phyloP scores from a whole-genome alignment of 2,888 invertebrate species.

The Ptilodon capucinus region DNA sequence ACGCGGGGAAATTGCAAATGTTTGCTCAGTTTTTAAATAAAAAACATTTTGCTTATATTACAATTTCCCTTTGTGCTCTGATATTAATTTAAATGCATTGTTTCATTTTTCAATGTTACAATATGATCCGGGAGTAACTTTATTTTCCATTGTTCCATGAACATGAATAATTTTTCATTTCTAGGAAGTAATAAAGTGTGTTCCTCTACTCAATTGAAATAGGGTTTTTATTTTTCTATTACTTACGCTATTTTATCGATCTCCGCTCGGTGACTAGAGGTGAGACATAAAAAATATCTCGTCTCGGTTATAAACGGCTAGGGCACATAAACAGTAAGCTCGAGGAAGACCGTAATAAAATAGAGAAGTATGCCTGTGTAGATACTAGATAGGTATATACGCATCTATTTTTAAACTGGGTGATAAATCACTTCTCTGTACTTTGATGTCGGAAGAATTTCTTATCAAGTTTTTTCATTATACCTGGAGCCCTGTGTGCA shows the following conservation, averaged over 20 bases:
- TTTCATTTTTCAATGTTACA: too few species aligned
- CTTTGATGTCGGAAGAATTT: constrained; percentile 40
- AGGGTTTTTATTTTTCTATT: neutral
- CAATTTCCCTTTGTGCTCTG: constrained; percentile 7
- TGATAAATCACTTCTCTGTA: constrained; percentile 43
- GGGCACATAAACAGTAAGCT: constrained; percentile 55
- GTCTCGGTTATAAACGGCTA: constrained; percentile 52
- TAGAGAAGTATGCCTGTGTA: constrained; percentile 38
- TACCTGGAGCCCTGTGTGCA: constrained; percentile 1
- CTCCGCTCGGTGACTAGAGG: constrained; percentile 36
- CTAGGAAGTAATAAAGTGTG: too few species aligned
- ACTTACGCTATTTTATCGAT: constrained; percentile 39
- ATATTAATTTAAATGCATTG: constrained; percentile 3
- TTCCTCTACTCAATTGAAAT: too few species aligned
- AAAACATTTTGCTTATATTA: constrained; percentile 15
- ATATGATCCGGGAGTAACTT: neutral
- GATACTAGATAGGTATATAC: constrained; percentile 39
- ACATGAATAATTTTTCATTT: too few species aligned
- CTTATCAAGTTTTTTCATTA: constrained; percentile 23
- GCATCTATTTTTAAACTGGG: constrained; percentile 40
- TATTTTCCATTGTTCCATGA: too few species aligned
- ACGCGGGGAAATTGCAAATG: constrained; percentile 42
- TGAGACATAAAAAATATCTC: constrained; percentile 57
- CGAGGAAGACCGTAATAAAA: constrained; percentile 58
- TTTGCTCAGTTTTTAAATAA: constrained; percentile 31